A percentile compares a stretch with the other conserved stretches of the same genome.
Conservation (phyloP, 64 coral and sea anemone genomes). For the Stylophora pistillata region DNA sequence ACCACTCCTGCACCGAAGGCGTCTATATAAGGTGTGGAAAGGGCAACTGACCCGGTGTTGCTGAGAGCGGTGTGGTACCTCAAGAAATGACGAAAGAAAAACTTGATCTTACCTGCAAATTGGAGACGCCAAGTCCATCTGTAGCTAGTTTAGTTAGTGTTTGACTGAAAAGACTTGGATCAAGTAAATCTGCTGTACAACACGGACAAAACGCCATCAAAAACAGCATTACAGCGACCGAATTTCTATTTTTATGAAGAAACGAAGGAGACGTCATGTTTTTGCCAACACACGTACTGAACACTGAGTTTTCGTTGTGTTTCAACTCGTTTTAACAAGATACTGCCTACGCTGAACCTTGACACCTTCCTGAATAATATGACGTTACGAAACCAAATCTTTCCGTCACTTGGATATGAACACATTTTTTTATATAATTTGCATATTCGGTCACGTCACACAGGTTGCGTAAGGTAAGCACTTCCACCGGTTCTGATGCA, state of each 20-base stretch:
- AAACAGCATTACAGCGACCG: background rate
- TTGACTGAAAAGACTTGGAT: background rate
- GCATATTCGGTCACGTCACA: background rate
- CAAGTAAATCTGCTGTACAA: background rate
- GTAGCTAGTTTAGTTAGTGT: background rate
- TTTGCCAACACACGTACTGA: background rate
- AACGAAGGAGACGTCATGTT: background rate
- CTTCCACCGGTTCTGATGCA: no score
- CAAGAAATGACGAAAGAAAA: background rate
- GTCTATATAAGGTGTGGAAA: slow-evolving; percentile 35
- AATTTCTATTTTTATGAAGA: background rate
- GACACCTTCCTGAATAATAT: no score
- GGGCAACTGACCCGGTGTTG: background rate
- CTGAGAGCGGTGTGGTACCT: slow-evolving; percentile 1
- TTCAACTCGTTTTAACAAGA: no score
- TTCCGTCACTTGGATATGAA: background rate
- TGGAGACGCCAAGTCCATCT: background rate
- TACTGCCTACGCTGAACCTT: no score
- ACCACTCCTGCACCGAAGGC: slow-evolving; percentile 31
- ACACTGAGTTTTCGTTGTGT: background rate
- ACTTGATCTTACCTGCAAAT: background rate
- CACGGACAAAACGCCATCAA: background rate
- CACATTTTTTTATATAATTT: background rate
- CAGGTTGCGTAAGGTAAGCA: no score
- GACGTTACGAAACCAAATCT: background rate